Base-by-base conservation (phyloP, 2,888 invertebrate species). In the Cantharis lateralis region DNA sequence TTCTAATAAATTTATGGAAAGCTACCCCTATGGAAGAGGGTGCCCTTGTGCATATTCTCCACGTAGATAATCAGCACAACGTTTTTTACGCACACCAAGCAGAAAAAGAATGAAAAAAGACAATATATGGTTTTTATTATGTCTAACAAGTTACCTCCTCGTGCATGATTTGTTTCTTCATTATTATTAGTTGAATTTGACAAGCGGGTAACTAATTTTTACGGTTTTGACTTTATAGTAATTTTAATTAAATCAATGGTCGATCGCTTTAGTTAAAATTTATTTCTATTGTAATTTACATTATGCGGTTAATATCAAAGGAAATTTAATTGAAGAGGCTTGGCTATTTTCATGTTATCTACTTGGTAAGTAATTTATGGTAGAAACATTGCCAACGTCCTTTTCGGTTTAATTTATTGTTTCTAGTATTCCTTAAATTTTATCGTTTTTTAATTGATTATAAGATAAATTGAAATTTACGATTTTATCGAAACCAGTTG, bases 171-270 rank as follows among this genome's bases (percentile, higher is more conserved):
- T 48, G 48, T 48, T 48, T 48, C 48, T 48, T 48, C 48, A 66
- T 66, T 15, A 20, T 24, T 66, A 66, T 66, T 66, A 66, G 64
- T 70, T 24, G 62, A 28, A 75, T 24, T 48, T 73, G 78, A 78
- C 78, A 75, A 68, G 78, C 78, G 72, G 69, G 75, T 75, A 78
- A 75, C 72, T 75, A 72, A 78, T 78, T 78, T 75, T 75, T 75
- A 78, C 75, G 75, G 78, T 73, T 72, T 26, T 70, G 73, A 71
- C 75, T 75, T 75, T 70, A 73, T 78, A 72, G 66, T 78, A 78
- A 78, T 78, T 78, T 75, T 75, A 75, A 69, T 68, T 70, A 71
- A 74, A 77, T 71, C 71, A 71, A 69, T 77, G 71, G 74, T 77
- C 74, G 71, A 73, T 32, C 77, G 74, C 68, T 71, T 77, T 70